phyloP scores from a whole-genome alignment of 2,888 invertebrate species.

The Dascillus cervinus region DNA sequence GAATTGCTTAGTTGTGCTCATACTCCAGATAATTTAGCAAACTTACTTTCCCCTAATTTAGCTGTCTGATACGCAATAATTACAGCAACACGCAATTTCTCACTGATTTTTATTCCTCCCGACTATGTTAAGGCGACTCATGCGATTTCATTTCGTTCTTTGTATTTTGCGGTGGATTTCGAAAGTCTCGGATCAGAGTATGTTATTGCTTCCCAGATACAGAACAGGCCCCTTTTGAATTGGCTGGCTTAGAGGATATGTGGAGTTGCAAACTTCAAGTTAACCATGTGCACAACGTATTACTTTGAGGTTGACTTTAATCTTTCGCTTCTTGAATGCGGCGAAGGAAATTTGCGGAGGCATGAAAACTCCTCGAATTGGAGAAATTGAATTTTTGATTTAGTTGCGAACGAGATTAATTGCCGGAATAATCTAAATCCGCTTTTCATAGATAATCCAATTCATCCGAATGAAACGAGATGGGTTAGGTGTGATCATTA shows the following conservation, averaged over 20 bases:
- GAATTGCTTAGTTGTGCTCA: too few species aligned
- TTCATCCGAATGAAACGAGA: constrained; percentile 6
- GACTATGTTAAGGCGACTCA: too few species aligned
- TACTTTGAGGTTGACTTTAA: constrained; percentile 21
- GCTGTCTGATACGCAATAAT: too few species aligned
- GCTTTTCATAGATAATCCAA: constrained; percentile 10
- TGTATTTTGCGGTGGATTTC: constrained; percentile 10
- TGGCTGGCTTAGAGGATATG: constrained; percentile 15
- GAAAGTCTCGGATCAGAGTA: constrained; percentile 11
- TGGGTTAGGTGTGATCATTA: too few species aligned
- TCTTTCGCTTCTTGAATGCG: constrained; percentile 20
- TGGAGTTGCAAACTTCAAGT: constrained; percentile 14
- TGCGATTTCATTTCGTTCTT: neutral
- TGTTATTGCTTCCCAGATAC: constrained; percentile 12
- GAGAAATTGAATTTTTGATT: too few species aligned
- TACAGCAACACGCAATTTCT: too few species aligned
- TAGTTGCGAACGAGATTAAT: constrained; percentile 10
- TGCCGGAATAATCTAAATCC: constrained; percentile 5
- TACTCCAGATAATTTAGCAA: too few species aligned
- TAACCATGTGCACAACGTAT: constrained; percentile 14
- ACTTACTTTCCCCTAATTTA: too few species aligned
- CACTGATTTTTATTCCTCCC: too few species aligned
- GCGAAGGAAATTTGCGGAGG: constrained; percentile 17
- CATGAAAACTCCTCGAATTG: too few species aligned
- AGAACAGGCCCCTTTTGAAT: constrained; percentile 12